phyloP scores from a whole-genome alignment of 2,888 invertebrate genomes.

The Cheilosia soror region DNA sequence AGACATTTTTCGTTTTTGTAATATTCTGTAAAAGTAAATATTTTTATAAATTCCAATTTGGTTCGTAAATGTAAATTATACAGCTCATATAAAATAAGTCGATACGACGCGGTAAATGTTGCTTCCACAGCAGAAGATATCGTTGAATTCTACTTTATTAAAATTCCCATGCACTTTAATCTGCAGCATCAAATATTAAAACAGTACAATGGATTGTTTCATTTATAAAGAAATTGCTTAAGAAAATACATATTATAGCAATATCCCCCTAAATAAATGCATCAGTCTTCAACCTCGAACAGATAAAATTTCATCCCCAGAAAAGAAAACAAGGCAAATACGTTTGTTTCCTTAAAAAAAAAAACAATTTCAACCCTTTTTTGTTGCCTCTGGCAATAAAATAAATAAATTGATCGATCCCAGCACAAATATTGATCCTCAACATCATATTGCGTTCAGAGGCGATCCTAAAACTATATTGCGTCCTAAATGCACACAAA shows the following conservation, averaged over 20 bases:
- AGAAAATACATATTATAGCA: constrained; percentile 28
- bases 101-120: no score
- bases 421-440: constrained; percentile 69
- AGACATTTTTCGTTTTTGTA: no score
- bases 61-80: no score
- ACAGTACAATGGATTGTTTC: constrained; percentile 23
- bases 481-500: constrained; percentile 39
- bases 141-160: no score
- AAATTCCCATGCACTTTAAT: constrained; percentile 51
- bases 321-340: constrained; percentile 26
- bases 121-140: no score
- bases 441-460: constrained; percentile 5
- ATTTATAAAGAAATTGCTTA: constrained; percentile 13
- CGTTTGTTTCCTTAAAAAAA: constrained; percentile 28
- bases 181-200: constrained; percentile 54
- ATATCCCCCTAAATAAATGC: constrained; percentile 45
- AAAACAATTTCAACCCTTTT: constrained; percentile 64
- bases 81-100: no score
- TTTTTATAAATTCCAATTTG: no score
- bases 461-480: constrained; percentile 53
- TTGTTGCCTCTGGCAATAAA: constrained; percentile 49
- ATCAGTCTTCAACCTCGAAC: constrained; percentile 21
- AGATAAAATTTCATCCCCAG: constrained; percentile 53
- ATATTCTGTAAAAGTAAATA: no score
- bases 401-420: constrained; percentile 69